Evolutionary conservation across 2,888 invertebrate species (phyloP), one percentile per base, ranked within the genome.

Genomic region (Noctua pronuba): DNA sequence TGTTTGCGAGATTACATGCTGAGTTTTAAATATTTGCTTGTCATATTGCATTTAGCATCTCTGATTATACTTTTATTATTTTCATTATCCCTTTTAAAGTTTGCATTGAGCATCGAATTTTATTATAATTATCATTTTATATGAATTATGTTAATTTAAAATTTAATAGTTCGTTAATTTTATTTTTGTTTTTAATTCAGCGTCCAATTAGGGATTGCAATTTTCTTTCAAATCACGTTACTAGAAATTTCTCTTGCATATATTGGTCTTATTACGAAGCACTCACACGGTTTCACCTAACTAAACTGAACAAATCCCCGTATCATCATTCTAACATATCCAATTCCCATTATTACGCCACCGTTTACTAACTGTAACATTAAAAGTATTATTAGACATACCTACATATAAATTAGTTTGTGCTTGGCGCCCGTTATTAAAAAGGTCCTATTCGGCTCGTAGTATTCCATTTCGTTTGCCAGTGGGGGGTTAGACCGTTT

Each of bases 391-490:
- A 83, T 83, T 83, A 83, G 83, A 90, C 88, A 89, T 83, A 88
- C 88, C 88, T 80, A 90, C 91, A 93, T 89, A 93, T 92, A 94
- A 94, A 94, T 94, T 94, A 93, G 94, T 95, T 94, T 94, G 91
- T 92, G 92, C 91, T 89, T 93, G 93, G 94, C 92, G 93, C 91
- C 92, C 92, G 90, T 92, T 94, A 95, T 95, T 94, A 95, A 94
- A 95, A 92, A 95, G 94, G 94, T 94, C 93, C 93, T 94, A 94
- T 93, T 93, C 90, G 91, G 90, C 88, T 82, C 91, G 93, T 93
- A 94, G 95, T 96, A 96, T 96, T 96, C 96, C 95, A 96, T 96
- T 96, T 95, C 95, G 94, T 93, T 82, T 95, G 93, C 92, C 96
- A 95, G 96, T 96, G 96, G 96, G 96, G 95, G 96, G 92, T 93